Percentiles rank a stretch among this genome's conserved stretches.
Conservation (phyloP, 2,888 invertebrate species). For the Lasioglossum figueresi region DNA sequence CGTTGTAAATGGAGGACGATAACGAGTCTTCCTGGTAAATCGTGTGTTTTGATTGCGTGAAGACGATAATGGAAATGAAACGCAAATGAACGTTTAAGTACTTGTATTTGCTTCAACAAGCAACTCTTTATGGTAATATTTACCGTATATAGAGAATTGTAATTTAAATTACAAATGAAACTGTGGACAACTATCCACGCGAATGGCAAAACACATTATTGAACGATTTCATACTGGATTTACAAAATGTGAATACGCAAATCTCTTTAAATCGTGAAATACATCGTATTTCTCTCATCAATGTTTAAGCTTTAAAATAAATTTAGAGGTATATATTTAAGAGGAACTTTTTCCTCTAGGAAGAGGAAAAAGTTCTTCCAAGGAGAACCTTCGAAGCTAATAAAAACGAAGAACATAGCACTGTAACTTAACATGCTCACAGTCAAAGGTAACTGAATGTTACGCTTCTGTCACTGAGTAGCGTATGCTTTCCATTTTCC, state of each 20-base stretch:
- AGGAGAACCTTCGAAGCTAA: too few species aligned
- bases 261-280: background rate
- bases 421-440: background rate
- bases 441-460: background rate
- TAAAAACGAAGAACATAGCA: background rate
- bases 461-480: background rate
- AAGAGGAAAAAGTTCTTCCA: too few species aligned
- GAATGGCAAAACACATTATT: background rate
- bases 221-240: background rate
- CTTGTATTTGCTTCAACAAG: background rate
- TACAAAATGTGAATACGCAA: background rate
- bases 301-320: background rate
- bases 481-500: conserved; percentile 22
- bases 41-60: background rate
- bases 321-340: background rate
- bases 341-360: too few species aligned
- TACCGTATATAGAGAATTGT: background rate
- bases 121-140: background rate
- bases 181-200: background rate
- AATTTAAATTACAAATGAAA: background rate
- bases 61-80: background rate
- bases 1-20: background rate
- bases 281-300: background rate
- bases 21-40: background rate
- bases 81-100: background rate